Evolutionary conservation across 2,888 invertebrate genomes (phyloP), one percentile per base, ranked within the genome.

Genomic region (Amphipoea lucens): DNA sequence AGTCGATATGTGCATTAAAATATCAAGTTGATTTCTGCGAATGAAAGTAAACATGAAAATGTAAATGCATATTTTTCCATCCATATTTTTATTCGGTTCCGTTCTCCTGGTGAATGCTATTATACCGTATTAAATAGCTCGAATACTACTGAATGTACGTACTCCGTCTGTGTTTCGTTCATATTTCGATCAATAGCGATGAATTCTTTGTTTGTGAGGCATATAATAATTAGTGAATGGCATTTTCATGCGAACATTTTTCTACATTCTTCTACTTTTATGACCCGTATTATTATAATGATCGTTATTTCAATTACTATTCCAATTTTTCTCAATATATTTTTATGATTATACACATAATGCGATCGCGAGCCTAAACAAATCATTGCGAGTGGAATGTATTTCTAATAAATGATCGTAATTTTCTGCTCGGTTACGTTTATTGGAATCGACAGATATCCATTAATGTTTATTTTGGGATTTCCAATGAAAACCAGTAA

Each of bases 401-500:
- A 68, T 81, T 83, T 80, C 51, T 71, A 68, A 78, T 77, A 85
- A 76, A 86, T 81, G 29, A 57, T 76, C 71, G 65, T 84, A 76
- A 84, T 86, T 78, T 81, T 84, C 84, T 83, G 51, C 71, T 84
- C 68, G 62, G 14, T 76, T 83, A 79, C 67, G n/a, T 62, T 62
- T 77, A 78, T 81, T 81, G 71, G 62, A 74, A 81, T 83, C 66
- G 78, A 71, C 74, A 81, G 72, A 83, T 72, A 79, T 74, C 75
- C 68, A 79, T 54, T 77, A 60, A 70, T 69, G 68, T 79, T 74
- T 80, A 85, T 78, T 85, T 85, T 74, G 6, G n/a, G 63, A 69
- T 74, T 81, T 81, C 48, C 57, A 83, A 9, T 71, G 36, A 14
- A 69, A 79, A 74, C 20, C 23, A 20, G 51, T 80, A 71, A 83